These are phyloP conservation scores for Ophiothrix spiculata DNA, from an alignment of 35 echinoderm and acorn worm genomes.

Conservation along the genomic window DNA sequence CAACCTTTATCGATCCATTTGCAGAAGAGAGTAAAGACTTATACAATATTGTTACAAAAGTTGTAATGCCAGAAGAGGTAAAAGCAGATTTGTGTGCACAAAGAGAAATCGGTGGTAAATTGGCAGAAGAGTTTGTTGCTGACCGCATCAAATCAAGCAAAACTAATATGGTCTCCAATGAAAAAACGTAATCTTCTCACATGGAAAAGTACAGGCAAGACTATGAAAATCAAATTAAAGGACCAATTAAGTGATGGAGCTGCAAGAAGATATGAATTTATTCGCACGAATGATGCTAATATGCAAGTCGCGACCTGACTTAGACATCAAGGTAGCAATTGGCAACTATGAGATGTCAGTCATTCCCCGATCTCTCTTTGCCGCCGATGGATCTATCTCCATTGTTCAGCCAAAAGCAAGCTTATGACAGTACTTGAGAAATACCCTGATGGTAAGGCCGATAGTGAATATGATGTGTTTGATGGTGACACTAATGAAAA, in stretches of 20 bases:
- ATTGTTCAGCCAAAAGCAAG: constrained; percentile 5
- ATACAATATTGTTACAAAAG: constrained; percentile 10
- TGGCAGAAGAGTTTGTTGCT: constrained; percentile 5
- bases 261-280: constrained; percentile 21
- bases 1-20: background rate
- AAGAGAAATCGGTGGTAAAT: background rate
- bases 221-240: background rate
- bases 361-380: constrained; percentile 25
- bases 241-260: constrained; percentile 20
- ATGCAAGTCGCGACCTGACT: background rate
- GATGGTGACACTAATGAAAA: background rate
- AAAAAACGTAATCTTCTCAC: constrained; percentile 28
- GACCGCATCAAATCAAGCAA: background rate
- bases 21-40: background rate
- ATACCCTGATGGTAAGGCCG: background rate
- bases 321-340: constrained; percentile 11
- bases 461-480: background rate
- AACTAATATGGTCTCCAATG: background rate
- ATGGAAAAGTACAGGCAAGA: background rate
- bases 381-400: constrained; percentile 27
- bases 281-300: constrained; percentile 38
- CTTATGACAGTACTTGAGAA: constrained; percentile 21
- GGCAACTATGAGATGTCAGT: constrained; percentile 33
- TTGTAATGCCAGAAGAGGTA: constrained; percentile 2
- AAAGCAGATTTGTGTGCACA: background rate